These are phyloP conservation scores for Gambusia affinis DNA, from an alignment of 2,113 vertebrate species.

Conservation along the genomic window DNA sequence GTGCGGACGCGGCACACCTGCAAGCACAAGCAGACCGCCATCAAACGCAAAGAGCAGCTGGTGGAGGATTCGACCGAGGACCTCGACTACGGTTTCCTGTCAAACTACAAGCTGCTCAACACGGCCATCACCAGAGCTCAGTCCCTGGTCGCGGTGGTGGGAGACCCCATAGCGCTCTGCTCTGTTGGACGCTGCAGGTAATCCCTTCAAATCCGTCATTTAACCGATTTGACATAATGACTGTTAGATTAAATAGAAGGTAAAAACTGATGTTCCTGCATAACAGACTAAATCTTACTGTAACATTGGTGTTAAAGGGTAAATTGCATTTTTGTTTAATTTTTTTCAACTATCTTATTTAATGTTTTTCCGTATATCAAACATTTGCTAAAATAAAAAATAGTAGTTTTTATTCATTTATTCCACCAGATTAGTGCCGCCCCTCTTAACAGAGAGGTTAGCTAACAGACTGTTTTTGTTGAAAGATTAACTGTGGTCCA, in stretches of 20 bases:
- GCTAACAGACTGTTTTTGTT: no score
- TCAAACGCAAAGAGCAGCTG: constrained; percentile 97
- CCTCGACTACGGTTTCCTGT: constrained; percentile 97
- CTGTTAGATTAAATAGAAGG: neutral
- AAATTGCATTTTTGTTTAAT: no score
- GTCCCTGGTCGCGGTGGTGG: constrained; percentile 96
- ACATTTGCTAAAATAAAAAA: no score
- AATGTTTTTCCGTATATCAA: no score
- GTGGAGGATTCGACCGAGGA: constrained; percentile 98
- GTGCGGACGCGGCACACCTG: constrained; percentile 97
- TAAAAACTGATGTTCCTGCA: neutral
- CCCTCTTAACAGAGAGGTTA: no score
- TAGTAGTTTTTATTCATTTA: no score
- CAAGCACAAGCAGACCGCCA: constrained; percentile 98
- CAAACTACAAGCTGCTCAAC: constrained; percentile 99
- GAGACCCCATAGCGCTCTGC: constrained; percentile 96
- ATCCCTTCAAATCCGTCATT: neutral
- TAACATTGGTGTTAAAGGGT: no score
- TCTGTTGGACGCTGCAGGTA: constrained; percentile 99
- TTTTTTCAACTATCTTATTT: no score
- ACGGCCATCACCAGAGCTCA: constrained; percentile 98
- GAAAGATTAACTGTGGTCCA: no score
- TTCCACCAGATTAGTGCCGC: no score
- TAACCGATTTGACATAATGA: neutral
- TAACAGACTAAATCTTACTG: no score